These are phyloP conservation scores for Gallinago media DNA, from an alignment of 2,113 vertebrate genomes.

Conservation along the genomic window DNA sequence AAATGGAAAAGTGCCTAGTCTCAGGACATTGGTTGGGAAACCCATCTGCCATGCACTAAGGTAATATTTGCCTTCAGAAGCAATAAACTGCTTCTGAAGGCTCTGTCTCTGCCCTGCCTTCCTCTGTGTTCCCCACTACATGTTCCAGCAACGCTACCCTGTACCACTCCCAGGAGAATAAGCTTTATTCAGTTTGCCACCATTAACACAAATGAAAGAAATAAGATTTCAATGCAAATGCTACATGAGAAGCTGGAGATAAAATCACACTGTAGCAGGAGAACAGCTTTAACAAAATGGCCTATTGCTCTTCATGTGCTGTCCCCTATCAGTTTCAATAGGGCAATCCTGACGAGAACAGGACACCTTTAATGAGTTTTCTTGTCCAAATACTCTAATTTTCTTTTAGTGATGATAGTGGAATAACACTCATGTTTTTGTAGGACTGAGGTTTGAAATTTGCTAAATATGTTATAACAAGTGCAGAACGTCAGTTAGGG, in stretches of 20 bases:
- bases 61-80: not conserved
- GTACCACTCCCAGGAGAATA: not conserved
- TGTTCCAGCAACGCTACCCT: not conserved
- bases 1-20: not conserved
- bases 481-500: not conserved
- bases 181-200: not conserved
- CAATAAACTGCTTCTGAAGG: not conserved
- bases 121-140: not conserved
- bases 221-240: not conserved
- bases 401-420: not conserved
- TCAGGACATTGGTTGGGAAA: not conserved
- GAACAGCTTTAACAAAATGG: not conserved
- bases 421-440: not conserved
- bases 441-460: not conserved
- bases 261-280: not conserved
- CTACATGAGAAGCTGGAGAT: not conserved
- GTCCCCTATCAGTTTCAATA: not conserved
- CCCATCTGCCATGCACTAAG: not conserved
- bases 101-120: not conserved
- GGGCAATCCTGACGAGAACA: not conserved
- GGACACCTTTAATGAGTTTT: not conserved
- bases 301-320: not conserved
- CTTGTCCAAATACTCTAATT: not conserved
- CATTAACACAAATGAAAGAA: not conserved
- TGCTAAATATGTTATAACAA: not conserved